Base-by-base conservation (phyloP, 2,888 invertebrate species). In the Ethmia dodecea region DNA sequence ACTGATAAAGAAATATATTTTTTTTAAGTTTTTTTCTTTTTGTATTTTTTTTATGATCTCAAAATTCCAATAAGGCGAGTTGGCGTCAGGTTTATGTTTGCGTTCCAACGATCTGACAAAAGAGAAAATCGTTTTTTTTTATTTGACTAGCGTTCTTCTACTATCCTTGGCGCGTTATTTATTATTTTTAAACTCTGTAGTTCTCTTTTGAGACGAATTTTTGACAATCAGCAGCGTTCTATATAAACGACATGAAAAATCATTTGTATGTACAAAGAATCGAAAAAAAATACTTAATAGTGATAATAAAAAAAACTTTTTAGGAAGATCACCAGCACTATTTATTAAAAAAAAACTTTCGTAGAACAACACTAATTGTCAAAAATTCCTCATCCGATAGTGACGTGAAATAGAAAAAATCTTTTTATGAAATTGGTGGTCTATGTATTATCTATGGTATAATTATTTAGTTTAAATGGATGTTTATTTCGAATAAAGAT, bases 41-140 rank as follows among this genome's bases (percentile, higher is more conserved):
- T n/a, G n/a, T 3, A 22, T 37, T 27, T 38, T 47, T 43, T 38
- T 37, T 35, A 42, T 64, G 65, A 67, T 68, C 64, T 68, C 62
- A 58, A 58, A 56, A 52, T 49, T 33, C 22, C 28, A 11, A 40
- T 53, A 65, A 56, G 75, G 72, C 55, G 45, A 45, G 67, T 66
- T 64, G 73, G 67, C 64, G 57, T 39, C 12, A 5, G 45, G 38
- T 46, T 38, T 39, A 35, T 38, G 44, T 46, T 45, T 58, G 49
- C 56, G 55, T 61, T 65, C 61, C 60, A 66, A 58, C 64, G 73
- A 74, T 78, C 74, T 76, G 75, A 76, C 55, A 56, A 45, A 37
- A 38, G 45, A 38, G 48, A 40, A 36, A n/a, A n/a, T 18, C 39
- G 32, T 49, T 55, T 48, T 51, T 49, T 43, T 33, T 35, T 33